Base-by-base conservation (phyloP, 2,888 invertebrate species). In the Hemaris fuciformis region DNA sequence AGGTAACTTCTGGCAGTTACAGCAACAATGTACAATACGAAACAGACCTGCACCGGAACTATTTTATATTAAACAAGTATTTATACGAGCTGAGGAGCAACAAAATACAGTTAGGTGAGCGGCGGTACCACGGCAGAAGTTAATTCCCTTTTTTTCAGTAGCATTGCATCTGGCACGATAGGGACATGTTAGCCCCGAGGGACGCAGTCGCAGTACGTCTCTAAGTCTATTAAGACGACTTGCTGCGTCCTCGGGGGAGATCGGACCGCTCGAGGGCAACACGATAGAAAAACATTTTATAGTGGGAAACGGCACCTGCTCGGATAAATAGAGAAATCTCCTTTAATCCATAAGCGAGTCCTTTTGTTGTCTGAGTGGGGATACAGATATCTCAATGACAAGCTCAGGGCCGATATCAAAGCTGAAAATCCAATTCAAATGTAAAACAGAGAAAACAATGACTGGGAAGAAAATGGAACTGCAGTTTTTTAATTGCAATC, bases 141-240 rank as follows among this genome's bases (percentile, higher is more conserved):
- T 87, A 88, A 88, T 88, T 82, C 82, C n/a, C 75, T 83, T 88
- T 84, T 87, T 87, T 87, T 80, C 77, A 72, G 72, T 71, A 66
- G 68, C 59, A 72, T 67, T 76, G 75, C 70, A 73, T 78, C 76
- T 83, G 81, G 83, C 75, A 77, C 78, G 71, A 71, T 70, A 81
- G 80, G 84, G 84, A 82, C 78, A 79, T 76, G 80, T 77, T 78
- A 72, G 82, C 87, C 89, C 76, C 80, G 66, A 77, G 88, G 88
- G 86, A 83, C 81, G 80, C 78, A 82, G 81, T 80, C 84, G 81
- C 82, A 75, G 80, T 81, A 83, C 83, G 84, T 84, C 83, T 84
- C 81, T 88, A 89, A 91, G 88, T 90, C 89, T 89, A 90, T 91
- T 91, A 91, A 88, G 88, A 86, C 84, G 87, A 87, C 87, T 88